Evolutionary conservation across 2,888 invertebrate genomes (phyloP).

Genomic region (Amphipyra tragopoginis): DNA sequence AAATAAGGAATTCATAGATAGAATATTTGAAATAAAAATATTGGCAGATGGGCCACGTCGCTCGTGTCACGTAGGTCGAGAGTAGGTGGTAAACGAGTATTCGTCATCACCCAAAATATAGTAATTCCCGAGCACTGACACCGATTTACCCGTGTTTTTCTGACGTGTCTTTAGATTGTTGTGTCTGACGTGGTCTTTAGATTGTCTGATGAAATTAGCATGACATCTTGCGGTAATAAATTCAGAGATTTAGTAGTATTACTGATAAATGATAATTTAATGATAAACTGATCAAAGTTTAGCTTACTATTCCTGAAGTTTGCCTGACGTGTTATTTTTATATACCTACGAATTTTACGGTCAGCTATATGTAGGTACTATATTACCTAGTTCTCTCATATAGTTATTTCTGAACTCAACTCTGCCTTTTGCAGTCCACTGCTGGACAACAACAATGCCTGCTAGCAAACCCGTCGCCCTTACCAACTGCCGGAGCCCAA

Average conservation of each 20-base stretch:
- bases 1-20: slow-evolving; percentile 34
- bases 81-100: slow-evolving; percentile 46
- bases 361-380: too few relatives aligned
- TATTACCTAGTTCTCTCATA: too few relatives aligned
- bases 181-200: background rate
- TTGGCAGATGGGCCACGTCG: slow-evolving; percentile 22
- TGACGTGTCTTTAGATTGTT: slow-evolving; percentile 38
- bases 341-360: too few relatives aligned
- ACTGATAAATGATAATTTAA: too few relatives aligned
- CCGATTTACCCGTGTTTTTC: slow-evolving; percentile 16
- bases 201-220: background rate
- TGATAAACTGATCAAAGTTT: too few relatives aligned
- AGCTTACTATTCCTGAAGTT: too few relatives aligned
- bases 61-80: slow-evolving; percentile 47
- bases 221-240: slow-evolving; percentile 14
- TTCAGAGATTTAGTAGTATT: background rate
- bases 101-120: slow-evolving; percentile 41
- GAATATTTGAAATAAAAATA: slow-evolving; percentile 9
- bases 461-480: too few relatives aligned
- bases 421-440: too few relatives aligned
- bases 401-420: too few relatives aligned
- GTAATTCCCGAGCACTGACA: slow-evolving; percentile 36
- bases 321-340: too few relatives aligned
- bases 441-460: too few relatives aligned
- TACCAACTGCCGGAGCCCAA: too few relatives aligned